Percentiles rank a stretch among this genome's conserved stretches.
These are phyloP conservation scores for Trichosurus vulpecula DNA, from an alignment of 2,797 vertebrate genomes.

Conservation along the genomic window DNA sequence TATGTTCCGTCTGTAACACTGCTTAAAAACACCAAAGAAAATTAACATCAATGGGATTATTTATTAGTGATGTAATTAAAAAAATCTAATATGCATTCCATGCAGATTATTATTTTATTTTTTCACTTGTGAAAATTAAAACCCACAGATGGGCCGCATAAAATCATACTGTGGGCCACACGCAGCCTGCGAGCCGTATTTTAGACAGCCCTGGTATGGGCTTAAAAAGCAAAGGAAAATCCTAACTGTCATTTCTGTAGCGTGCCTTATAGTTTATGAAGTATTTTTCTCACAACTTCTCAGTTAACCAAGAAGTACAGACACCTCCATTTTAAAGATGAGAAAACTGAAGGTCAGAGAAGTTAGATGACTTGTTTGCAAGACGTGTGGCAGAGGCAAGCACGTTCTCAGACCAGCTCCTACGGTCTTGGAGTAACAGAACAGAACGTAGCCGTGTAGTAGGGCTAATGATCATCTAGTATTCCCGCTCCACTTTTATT, in stretches of 20 bases:
- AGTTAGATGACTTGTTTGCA: neutral
- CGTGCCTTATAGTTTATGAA: neutral
- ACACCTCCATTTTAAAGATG: slow-evolving; percentile 39
- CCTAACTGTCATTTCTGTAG: neutral
- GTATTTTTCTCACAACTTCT: neutral
- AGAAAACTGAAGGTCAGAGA: slow-evolving; percentile 34
- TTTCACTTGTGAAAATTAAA: too few species aligned
- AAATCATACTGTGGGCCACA: too few species aligned
- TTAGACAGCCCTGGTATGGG: too few species aligned
- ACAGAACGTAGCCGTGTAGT: neutral
- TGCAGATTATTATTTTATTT: too few species aligned
- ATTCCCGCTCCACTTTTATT: neutral
- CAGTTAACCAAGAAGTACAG: neutral
- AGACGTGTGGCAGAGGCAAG: neutral
- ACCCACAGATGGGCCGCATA: too few species aligned
- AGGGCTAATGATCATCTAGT: neutral
- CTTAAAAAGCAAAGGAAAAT: neutral
- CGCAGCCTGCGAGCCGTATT: too few species aligned
- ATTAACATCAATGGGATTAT: too few species aligned
- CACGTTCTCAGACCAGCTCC: neutral
- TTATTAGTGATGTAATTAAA: too few species aligned
- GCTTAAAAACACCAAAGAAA: too few species aligned
- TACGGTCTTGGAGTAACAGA: neutral
- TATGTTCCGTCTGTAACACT: too few species aligned
- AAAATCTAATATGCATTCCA: too few species aligned